These are phyloP conservation scores for Bufo bufo DNA, from an alignment of 2,113 vertebrate genomes.

Conservation along the genomic window DNA sequence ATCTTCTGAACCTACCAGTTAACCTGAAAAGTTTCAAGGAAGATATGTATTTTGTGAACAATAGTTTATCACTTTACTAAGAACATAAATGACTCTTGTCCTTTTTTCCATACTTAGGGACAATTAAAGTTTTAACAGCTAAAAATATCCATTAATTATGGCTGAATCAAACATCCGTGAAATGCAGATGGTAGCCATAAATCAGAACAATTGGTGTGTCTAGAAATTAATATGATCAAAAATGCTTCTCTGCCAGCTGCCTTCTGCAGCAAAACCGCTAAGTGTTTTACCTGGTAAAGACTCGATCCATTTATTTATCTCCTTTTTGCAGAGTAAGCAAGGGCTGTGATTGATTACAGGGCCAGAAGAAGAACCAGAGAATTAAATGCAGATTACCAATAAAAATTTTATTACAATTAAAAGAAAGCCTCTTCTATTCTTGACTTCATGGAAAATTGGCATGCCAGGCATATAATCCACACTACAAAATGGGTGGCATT, in stretches of 20 bases:
- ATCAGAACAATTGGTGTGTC: slow-evolving; percentile 80
- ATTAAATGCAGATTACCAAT: neutral
- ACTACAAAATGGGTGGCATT: neutral
- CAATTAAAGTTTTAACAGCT: slow-evolving; percentile 68
- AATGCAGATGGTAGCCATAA: slow-evolving; percentile 77
- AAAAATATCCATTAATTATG: slow-evolving; percentile 77
- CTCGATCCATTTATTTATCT: slow-evolving; percentile 30
- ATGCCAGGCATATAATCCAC: neutral
- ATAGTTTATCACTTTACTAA: slow-evolving; percentile 33
- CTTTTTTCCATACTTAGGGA: slow-evolving; percentile 64
- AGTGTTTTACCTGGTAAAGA: slow-evolving; percentile 61
- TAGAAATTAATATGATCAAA: slow-evolving; percentile 72
- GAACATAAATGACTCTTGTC: slow-evolving; percentile 58
- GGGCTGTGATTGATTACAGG: neutral
- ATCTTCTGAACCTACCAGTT: too few relatives aligned
- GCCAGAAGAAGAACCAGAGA: neutral
- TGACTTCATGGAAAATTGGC: neutral
- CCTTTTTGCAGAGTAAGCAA: slow-evolving; percentile 17
- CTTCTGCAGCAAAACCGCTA: slow-evolving; percentile 68
- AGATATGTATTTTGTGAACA: neutral
- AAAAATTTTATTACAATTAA: neutral
- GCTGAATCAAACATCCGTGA: slow-evolving; percentile 68
- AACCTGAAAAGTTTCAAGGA: neutral
- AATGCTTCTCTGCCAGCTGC: slow-evolving; percentile 69
- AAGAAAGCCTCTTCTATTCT: neutral